Evolutionary conservation across 2,113 vertebrate species (phyloP), one percentile per base, ranked within the genome.

Genomic region (Halcyon malimbica): DNA sequence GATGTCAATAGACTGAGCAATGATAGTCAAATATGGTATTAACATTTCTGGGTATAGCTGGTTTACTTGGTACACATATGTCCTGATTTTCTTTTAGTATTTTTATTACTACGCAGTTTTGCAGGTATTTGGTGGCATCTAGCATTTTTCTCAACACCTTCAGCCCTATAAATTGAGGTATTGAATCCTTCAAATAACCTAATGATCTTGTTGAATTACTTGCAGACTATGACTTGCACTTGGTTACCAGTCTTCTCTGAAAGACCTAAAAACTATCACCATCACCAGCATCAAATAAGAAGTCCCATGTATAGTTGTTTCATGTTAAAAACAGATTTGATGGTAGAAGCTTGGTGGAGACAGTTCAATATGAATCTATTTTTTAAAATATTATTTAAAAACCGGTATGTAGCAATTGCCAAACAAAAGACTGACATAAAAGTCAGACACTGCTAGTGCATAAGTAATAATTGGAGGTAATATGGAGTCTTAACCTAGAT

Each of bases 151-250:
- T 91, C 51, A 95, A 82, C 7, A 17, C 35, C 5, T 88, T 31
- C 77, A 51, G 74, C 83, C 37, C 48, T 77, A 62, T 84, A 93
- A 96, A 77, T 23, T 83, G 69, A 63, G 20, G 6, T 89, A 97
- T 77, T 96, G 92, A 97, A 97, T 97, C 97, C 75, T 95, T 75
- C 73, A 96, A 83, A 93, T 84, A 93, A 75, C 46, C 31, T 95
- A 94, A 59, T 54, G 24, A 41, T 90, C 76, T 96, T n/a, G 41
- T 92, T 96, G 92, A 98, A 95, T 96, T 97, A 96, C 90, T 92
- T 79, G 64, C 83, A 94, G 82, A 60, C 50, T 94, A 16, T 86
- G 42, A 35, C 35, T 64, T 95, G 65, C 50, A 82, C 67, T 97
- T 97, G 77, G 44, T 90, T 95, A 93, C 54, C 41, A 80, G 82